Percentiles rank a stretch among this genome's conserved stretches.
These are phyloP conservation scores for Columba janthina DNA, from an alignment of 2,113 vertebrate genomes.

Conservation along the genomic window DNA sequence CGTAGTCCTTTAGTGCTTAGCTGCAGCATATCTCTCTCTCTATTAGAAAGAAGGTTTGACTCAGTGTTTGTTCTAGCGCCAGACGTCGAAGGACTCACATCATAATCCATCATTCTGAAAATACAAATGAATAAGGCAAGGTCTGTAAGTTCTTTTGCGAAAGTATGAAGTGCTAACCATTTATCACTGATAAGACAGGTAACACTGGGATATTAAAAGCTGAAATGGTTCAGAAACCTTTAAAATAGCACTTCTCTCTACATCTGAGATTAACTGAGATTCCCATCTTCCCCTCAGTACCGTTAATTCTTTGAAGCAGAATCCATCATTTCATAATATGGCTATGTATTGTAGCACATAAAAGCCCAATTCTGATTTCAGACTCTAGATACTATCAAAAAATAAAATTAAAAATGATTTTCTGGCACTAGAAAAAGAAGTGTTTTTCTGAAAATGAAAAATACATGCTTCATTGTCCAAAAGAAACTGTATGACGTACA, in stretches of 20 bases:
- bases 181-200: constrained; percentile 24
- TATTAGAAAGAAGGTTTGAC: background rate
- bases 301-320: constrained; percentile 3
- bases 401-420: background rate
- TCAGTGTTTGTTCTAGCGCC: constrained; percentile 1
- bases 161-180: constrained; percentile 13
- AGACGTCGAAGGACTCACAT: background rate
- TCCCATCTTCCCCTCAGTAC: background rate
- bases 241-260: background rate
- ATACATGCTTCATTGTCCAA: background rate
- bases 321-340: background rate
- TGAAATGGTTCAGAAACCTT: constrained; percentile 27
- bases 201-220: background rate
- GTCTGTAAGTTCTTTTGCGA: constrained; percentile 9
- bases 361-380: background rate
- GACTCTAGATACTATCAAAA: background rate
- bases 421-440: background rate
- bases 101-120: constrained; percentile 37
- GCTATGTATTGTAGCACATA: background rate
- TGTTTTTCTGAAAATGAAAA: background rate
- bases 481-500: background rate
- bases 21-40: background rate
- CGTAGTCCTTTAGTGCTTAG: background rate
- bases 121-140: background rate
- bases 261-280: background rate